These are phyloP conservation scores for Nephrotoma flavescens DNA, from an alignment of 2,888 invertebrate genomes.

Conservation along the genomic window DNA sequence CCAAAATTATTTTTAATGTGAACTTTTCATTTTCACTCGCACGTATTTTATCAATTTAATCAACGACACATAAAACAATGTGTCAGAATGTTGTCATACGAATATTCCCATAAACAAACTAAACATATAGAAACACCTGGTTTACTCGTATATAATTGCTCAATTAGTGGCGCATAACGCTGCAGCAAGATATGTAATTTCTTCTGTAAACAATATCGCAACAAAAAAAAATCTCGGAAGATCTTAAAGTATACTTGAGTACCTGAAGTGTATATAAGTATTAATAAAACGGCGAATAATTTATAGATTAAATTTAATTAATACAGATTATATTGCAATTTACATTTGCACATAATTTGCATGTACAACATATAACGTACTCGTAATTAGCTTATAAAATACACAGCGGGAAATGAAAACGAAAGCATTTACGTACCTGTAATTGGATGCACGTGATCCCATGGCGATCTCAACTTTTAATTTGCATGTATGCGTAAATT, in stretches of 20 bases:
- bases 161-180: not conserved
- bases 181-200: not conserved
- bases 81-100: not conserved
- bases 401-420: not conserved
- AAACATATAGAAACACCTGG: not conserved
- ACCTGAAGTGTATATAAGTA: not conserved
- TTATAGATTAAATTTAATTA: not conserved
- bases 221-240: not conserved
- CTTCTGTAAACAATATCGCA: not conserved
- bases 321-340: not conserved
- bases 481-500: not conserved
- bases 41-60: not conserved
- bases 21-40: too few relatives aligned
- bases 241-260: not conserved
- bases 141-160: not conserved
- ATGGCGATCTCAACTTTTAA: not conserved
- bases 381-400: not conserved
- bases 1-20: too few relatives aligned
- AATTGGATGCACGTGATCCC: not conserved
- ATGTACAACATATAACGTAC: not conserved
- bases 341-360: not conserved
- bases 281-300: not conserved
- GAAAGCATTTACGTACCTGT: not conserved
- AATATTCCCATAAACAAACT: not conserved
- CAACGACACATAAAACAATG: not conserved